Evolutionary conservation across 2,888 invertebrate genomes (phyloP), one percentile per base, ranked within the genome.

Genomic region (Psylliodes chrysocephalus): DNA sequence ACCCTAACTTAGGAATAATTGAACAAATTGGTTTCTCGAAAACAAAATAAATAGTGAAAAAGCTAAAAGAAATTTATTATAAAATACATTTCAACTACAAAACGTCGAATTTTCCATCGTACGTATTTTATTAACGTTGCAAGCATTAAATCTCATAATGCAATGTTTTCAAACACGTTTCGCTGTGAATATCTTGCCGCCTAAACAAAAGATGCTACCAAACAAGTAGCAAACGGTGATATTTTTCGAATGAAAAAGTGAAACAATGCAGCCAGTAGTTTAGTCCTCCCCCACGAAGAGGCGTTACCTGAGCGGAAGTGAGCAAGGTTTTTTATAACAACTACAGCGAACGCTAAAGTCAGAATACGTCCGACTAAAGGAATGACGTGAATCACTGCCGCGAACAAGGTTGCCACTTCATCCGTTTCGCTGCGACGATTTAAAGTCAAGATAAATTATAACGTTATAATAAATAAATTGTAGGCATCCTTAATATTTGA

Each of bases 261-360:
- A 53, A 65, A 72, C 69, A 70, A 69, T 70, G 66, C 55, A 62
- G 52, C 56, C 66, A 68, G 68, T 71, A 71, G 69, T 69, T 66
- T 66, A 61, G 67, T 64, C 73, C 76, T 76, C 76, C 76, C 75
- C 73, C 77, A 73, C 73, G 59, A 71, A 68, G 71, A 68, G 75
- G 73, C 72, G 73, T 65, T 73, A 63, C 65, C 62, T 51, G 63
- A 62, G 72, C 78, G 78, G 79, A 79, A 77, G 78, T 77, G 74
- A 74, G 72, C 79, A 79, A 78, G 79, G 78, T 73, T 79, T 79
- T 79, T 79, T 79, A 33, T 56, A 77, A 74, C 75, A 75, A 74
- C 75, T 72, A 75, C 75, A 71, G 71, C 72, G 71, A 72, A 75
- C 75, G 75, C 75, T 77, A 75, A 76, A 77, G 73, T 71, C 72